Conservation (phyloP, 2,888 invertebrate species). For the Rotaria macrura region DNA sequence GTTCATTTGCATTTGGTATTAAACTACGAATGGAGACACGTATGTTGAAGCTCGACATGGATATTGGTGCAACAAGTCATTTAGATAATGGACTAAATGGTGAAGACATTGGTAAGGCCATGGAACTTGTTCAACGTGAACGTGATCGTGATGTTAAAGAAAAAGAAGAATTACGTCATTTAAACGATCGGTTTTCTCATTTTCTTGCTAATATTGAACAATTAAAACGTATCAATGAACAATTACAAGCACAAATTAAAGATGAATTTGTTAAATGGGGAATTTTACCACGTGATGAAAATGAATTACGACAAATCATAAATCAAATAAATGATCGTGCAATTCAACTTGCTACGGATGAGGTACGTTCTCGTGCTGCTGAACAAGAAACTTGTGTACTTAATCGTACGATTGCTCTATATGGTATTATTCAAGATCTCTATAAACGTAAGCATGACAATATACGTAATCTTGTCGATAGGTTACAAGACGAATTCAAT, state of each 20-base stretch:
- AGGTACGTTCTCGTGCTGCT: neutral
- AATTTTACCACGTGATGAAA: slow-evolving; percentile 21
- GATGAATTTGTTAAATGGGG: slow-evolving; percentile 20
- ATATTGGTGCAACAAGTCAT: neutral
- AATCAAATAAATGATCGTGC: neutral
- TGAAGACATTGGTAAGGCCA: neutral
- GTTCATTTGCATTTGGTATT: neutral
- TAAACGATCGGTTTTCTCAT: slow-evolving; percentile 14
- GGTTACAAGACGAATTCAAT: slow-evolving; percentile 5
- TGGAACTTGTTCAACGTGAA: slow-evolving; percentile 15
- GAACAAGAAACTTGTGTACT: neutral
- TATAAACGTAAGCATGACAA: neutral
- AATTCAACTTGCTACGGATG: neutral
- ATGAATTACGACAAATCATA: neutral
- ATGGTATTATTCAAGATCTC: neutral
- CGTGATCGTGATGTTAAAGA: slow-evolving; percentile 17
- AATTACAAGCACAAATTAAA: neutral
- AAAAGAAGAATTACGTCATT: slow-evolving; percentile 21
- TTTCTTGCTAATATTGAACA: slow-evolving; percentile 18
- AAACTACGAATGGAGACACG: neutral
- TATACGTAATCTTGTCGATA: neutral
- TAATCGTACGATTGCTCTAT: neutral
- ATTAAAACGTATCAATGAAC: slow-evolving; percentile 5
- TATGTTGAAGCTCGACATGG: neutral
- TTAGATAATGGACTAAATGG: neutral